phyloP scores from a whole-genome alignment of 2,888 invertebrate genomes.

The Euphydryas editha region DNA sequence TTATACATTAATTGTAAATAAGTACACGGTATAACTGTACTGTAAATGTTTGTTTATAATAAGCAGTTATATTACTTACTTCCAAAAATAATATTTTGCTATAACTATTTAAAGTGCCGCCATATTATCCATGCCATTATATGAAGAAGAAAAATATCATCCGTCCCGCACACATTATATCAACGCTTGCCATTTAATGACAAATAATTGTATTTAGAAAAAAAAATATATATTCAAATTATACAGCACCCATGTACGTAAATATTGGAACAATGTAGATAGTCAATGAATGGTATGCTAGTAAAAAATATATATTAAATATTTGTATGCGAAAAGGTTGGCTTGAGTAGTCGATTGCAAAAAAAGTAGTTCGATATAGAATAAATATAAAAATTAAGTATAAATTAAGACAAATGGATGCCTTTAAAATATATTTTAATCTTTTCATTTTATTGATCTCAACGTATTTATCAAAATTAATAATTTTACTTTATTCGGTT shows the following conservation, averaged over 20 bases:
- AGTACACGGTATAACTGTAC: background rate
- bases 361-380: slow-evolving; percentile 2
- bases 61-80: background rate
- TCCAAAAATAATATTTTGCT: slow-evolving; percentile 28
- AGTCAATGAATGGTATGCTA: slow-evolving; percentile 8
- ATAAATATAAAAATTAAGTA: slow-evolving; percentile 1
- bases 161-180: slow-evolving; percentile 39
- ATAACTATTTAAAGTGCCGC: slow-evolving; percentile 23
- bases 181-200: slow-evolving; percentile 41
- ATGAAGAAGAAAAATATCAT: slow-evolving; percentile 25
- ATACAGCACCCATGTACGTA: slow-evolving; percentile 19
- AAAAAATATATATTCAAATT: slow-evolving; percentile 8
- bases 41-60: background rate
- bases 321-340: background rate
- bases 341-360: slow-evolving; percentile 6
- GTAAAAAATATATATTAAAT: slow-evolving; percentile 5
- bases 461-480: slow-evolving; percentile 4
- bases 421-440: background rate
- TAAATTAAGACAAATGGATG: slow-evolving; percentile 1
- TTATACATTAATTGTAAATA: background rate
- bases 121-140: slow-evolving; percentile 35
- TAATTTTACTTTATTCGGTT: background rate
- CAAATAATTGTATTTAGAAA: slow-evolving; percentile 41
- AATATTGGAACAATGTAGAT: slow-evolving; percentile 23
- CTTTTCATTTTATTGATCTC: slow-evolving; percentile 8